Conservation (phyloP, 2,113 vertebrate genomes). For the Podarcis cretensis region DNA sequence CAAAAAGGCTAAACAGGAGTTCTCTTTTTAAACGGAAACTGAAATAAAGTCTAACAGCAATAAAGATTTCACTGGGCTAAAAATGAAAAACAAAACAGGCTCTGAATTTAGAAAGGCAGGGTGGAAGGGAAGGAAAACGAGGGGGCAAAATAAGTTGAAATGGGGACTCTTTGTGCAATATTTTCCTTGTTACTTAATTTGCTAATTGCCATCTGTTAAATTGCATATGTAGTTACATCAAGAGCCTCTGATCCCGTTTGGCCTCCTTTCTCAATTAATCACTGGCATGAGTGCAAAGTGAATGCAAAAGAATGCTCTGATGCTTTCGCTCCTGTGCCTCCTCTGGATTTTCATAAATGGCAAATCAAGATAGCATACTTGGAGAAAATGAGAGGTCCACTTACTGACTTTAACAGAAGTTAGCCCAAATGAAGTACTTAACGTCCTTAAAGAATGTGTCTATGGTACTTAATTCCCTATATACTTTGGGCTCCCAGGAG, state of each 20-base stretch:
- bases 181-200: constrained; percentile 6
- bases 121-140: neutral
- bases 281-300: neutral
- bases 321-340: constrained; percentile 9
- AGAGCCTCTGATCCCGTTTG: constrained; percentile 4
- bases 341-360: neutral
- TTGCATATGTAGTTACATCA: neutral
- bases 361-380: neutral
- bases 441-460: neutral
- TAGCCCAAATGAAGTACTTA: neutral
- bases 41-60: neutral
- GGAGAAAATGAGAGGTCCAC: too few species aligned
- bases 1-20: neutral
- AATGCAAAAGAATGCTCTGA: neutral
- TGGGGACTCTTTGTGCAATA: constrained; percentile 1
- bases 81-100: neutral
- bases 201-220: constrained; percentile 16
- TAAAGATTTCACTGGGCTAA: neutral
- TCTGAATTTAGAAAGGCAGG: neutral
- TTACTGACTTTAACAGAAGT: neutral
- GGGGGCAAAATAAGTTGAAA: neutral
- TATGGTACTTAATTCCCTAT: neutral
- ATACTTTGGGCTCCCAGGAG: neutral
- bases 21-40: neutral
- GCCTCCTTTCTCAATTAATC: constrained; percentile 6